Conservation (phyloP, 2,888 invertebrate species). For the Xylota sylvarum region DNA sequence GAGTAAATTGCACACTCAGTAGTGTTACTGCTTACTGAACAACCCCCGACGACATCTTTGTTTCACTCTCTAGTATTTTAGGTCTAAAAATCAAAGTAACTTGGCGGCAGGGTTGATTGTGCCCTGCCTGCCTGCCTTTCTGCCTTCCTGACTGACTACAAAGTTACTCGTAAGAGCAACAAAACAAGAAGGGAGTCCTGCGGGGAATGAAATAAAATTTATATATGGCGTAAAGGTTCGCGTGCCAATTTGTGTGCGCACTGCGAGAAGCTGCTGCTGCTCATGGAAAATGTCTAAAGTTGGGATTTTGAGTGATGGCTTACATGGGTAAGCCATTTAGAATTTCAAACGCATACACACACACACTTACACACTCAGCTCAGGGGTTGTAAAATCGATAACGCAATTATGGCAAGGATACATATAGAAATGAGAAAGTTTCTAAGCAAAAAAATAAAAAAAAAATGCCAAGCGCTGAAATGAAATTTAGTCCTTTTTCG, state of each 20-base stretch:
- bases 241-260: conserved; percentile 66
- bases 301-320: conserved; percentile 75
- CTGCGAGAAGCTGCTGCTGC: conserved; percentile 15
- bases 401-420: conserved; percentile 65
- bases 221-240: conserved; percentile 45
- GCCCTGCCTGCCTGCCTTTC: background rate
- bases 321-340: conserved; percentile 76
- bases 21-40: background rate
- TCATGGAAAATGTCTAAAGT: conserved; percentile 65
- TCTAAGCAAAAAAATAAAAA: conserved; percentile 21
- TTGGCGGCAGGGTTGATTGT: conserved; percentile 43
- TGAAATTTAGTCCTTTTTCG: conserved; percentile 19
- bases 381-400: conserved; percentile 67
- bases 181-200: background rate
- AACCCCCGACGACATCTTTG: conserved; percentile 54
- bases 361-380: background rate
- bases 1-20: conserved; percentile 42
- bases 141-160: conserved; percentile 19
- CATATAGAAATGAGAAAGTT: conserved; percentile 28
- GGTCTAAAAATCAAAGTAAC: conserved; percentile 42
- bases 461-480: background rate
- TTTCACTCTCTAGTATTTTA: conserved; percentile 50
- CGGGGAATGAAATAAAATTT: background rate
- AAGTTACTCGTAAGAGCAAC: background rate
- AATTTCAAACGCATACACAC: conserved; percentile 37